A percentile compares a stretch with the other conserved stretches of the same genome.
phyloP scores from a whole-genome alignment of 2,888 invertebrate genomes.

The Euspilapteryx auroguttella region DNA sequence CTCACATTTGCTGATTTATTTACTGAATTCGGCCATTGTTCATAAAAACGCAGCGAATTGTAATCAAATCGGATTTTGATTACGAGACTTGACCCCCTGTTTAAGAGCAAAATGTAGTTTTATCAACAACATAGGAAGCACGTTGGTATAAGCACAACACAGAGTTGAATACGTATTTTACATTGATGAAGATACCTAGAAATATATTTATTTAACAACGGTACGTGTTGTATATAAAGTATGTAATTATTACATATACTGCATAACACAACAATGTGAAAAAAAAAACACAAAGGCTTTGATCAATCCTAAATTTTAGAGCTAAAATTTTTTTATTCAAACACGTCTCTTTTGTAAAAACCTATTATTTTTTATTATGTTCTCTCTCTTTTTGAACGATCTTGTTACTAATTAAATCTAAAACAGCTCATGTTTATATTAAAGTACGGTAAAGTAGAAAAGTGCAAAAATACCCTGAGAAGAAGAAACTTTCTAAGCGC shows the following conservation, averaged over 20 bases:
- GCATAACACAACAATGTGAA: background rate
- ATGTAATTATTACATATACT: background rate
- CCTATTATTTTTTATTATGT: background rate
- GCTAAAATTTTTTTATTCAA: background rate
- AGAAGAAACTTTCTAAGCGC: too few relatives aligned
- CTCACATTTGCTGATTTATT: too few relatives aligned
- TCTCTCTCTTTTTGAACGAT: too few relatives aligned
- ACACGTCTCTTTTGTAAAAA: background rate
- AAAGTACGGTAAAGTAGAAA: constrained; percentile 20
- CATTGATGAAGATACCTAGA: too few relatives aligned
- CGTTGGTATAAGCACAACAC: constrained; percentile 44
- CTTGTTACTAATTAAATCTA: too few relatives aligned
- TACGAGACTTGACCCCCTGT: too few relatives aligned
- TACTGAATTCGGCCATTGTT: too few relatives aligned
- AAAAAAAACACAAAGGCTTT: background rate
- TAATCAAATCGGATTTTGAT: too few relatives aligned
- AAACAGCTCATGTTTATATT: too few relatives aligned
- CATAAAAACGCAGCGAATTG: too few relatives aligned
- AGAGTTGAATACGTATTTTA: constrained; percentile 23
- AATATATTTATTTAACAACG: too few relatives aligned
- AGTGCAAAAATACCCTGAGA: constrained; percentile 50
- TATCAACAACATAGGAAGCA: constrained; percentile 33
- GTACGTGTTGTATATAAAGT: background rate
- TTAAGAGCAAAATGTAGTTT: background rate
- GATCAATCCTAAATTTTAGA: background rate